Conservation (phyloP, 2,113 vertebrate species). For the Rhombomys opimus region DNA sequence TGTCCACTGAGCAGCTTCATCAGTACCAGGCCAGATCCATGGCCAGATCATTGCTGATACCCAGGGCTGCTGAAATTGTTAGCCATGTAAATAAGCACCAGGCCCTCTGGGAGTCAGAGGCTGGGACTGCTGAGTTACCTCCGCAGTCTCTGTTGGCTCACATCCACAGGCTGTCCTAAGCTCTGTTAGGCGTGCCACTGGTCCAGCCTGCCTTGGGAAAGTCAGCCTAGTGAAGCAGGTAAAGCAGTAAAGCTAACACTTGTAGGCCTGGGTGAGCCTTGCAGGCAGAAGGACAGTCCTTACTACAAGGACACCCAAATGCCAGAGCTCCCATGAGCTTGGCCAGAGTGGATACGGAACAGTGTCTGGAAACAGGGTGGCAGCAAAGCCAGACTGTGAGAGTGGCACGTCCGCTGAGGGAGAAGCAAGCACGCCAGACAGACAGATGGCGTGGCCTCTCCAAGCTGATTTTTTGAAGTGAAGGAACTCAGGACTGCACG, state of each 20-base stretch:
- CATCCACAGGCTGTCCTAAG: background rate
- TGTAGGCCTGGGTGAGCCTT: background rate
- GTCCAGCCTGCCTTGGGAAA: background rate
- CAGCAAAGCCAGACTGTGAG: background rate
- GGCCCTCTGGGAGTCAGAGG: background rate
- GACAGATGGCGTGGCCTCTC: slow-evolving; percentile 72
- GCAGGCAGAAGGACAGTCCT: background rate
- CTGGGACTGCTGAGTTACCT: background rate
- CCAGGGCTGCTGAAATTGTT: background rate
- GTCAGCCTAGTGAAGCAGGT: accelerated
- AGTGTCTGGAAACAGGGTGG: background rate
- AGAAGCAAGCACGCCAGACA: background rate
- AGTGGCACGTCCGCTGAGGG: accelerated
- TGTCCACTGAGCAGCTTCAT: background rate
- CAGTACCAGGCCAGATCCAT: background rate
- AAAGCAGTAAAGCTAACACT: background rate
- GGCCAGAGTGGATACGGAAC: background rate
- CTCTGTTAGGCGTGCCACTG: accelerated
- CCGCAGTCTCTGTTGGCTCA: background rate
- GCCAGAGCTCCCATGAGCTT: accelerated
- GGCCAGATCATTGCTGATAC: background rate
- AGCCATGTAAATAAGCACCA: background rate
- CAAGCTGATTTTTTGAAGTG: slow-evolving; percentile 74
- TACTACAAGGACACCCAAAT: accelerated
- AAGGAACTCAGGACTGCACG: slow-evolving; percentile 83